Evolutionary conservation across 1,140 invertebrate genomes (phyloP).

Genomic region (Geopemphigus sp.): DNA sequence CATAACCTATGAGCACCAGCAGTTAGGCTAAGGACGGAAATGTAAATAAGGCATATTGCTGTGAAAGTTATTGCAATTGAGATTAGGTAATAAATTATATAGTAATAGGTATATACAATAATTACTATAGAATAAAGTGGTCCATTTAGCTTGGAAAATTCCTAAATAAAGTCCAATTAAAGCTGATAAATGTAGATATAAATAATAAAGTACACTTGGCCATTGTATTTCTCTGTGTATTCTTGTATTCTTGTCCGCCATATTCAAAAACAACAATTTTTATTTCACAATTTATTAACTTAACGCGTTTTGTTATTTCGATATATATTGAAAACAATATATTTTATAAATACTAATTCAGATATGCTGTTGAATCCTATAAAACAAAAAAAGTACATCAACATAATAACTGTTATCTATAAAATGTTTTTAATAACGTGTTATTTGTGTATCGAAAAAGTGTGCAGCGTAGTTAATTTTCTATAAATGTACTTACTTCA

Average conservation of each 20-base stretch:
- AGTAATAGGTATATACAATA: slow-evolving; percentile 51
- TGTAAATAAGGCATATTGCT: slow-evolving; percentile 63
- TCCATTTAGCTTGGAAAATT: slow-evolving; percentile 62
- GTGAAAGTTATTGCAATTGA: slow-evolving; percentile 50
- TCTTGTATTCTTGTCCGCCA: slow-evolving; percentile 2
- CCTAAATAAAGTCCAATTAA: slow-evolving; percentile 62
- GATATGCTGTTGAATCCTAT: neutral
- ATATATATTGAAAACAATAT: no score
- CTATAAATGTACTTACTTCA: slow-evolving; percentile 6
- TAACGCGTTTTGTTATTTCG: neutral
- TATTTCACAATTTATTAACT: neutral
- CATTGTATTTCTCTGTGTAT: slow-evolving; percentile 62
- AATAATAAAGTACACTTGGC: slow-evolving; percentile 66
- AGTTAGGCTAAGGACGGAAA: slow-evolving; percentile 72
- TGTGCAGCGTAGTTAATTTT: neutral
- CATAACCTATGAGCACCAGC: slow-evolving; percentile 87
- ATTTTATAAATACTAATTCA: neutral
- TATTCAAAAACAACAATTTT: neutral
- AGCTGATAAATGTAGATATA: slow-evolving; percentile 66
- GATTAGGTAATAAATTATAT: neutral
- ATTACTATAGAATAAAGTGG: slow-evolving; percentile 66
- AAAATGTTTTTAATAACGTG: neutral
- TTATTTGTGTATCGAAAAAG: neutral
- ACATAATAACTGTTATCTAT: neutral
- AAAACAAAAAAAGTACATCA: neutral